Percentiles rank a stretch among this genome's conserved stretches.
These are phyloP conservation scores for Pristiophorus japonicus DNA, from an alignment of 2,113 vertebrate species.

Conservation along the genomic window DNA sequence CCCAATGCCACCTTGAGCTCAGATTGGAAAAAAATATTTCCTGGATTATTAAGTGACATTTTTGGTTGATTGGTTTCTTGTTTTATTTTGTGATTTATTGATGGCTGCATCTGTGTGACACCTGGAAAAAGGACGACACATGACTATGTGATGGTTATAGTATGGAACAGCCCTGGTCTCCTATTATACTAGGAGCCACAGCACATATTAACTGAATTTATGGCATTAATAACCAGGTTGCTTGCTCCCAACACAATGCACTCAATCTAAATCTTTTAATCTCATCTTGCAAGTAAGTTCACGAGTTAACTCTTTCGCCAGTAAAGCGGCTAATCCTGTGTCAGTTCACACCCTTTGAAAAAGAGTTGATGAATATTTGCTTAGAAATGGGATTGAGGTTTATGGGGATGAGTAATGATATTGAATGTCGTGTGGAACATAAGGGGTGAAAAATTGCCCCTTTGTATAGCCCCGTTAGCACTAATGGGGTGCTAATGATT, in stretches of 20 bases:
- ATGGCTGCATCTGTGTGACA: neutral
- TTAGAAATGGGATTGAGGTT: neutral
- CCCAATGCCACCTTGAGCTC: no score
- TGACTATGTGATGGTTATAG: no score
- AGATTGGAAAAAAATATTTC: neutral
- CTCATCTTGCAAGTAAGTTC: neutral
- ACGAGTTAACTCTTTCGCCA: neutral
- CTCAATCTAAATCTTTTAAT: neutral
- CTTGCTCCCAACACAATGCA: neutral
- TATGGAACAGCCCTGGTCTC: no score
- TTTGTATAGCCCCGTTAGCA: no score
- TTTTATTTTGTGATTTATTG: neutral
- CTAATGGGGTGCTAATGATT: no score
- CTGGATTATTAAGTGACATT: neutral
- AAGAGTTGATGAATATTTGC: neutral
- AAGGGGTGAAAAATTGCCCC: no score
- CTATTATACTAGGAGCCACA: no score
- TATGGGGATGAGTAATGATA: neutral
- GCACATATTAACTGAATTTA: neutral
- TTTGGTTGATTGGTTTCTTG: neutral
- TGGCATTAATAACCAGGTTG: constrained; percentile 21
- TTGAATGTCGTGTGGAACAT: neutral
- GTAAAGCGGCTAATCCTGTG: neutral
- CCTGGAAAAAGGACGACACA: neutral
- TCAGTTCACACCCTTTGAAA: neutral